Evolutionary conservation across 2,888 invertebrate species (phyloP), one percentile per base, ranked within the genome.

Genomic region (Lasioglossum villosulum): DNA sequence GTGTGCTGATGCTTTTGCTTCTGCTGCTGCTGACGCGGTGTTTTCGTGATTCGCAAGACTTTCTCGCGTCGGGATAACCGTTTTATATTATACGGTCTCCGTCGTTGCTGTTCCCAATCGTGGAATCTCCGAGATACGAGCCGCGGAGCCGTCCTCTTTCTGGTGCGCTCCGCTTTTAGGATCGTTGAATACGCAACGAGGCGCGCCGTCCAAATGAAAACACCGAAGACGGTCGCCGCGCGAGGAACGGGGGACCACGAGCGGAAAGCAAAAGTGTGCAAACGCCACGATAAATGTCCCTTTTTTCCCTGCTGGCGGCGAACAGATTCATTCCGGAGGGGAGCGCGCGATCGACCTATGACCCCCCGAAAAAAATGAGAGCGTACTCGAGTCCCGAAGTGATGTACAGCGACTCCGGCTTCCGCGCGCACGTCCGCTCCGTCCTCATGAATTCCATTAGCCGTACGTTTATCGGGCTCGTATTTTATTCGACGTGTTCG

Each of bases 321-420:
- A 92, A 92, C 91, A 90, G 91, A 92, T 90, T 91, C 90, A 89
- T 89, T 82, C 87, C 88, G 86, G 80, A 86, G 89, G 87, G 89
- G 84, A 84, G 79, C 89, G 78, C 84, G 84, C 87, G 91, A 89
- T 86, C 86, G 48, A 73, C 48, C 80, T 34, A 37, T n/a, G 37
- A 37, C 70, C 70, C 39, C n/a, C 2, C 66, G n/a, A 23, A 30
- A 14, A n/a, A 59, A 86, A 92, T 88, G 91, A 92, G 92, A 91
- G 92, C 92, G 92, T 93, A 94, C 94, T 94, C 89, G 94, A 93
- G 92, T 86, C 84, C 84, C 87, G 84, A 90, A 92, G 93, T 92
- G 92, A 92, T 92, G 90, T 93, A 92, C 92, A 91, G 87, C 88
- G 83, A 83, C 79, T 84, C 79, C 79, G 86, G 77, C 80, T 90